phyloP scores from a whole-genome alignment of 2,888 invertebrate species.

The Chalcosyrphus nemorum region DNA sequence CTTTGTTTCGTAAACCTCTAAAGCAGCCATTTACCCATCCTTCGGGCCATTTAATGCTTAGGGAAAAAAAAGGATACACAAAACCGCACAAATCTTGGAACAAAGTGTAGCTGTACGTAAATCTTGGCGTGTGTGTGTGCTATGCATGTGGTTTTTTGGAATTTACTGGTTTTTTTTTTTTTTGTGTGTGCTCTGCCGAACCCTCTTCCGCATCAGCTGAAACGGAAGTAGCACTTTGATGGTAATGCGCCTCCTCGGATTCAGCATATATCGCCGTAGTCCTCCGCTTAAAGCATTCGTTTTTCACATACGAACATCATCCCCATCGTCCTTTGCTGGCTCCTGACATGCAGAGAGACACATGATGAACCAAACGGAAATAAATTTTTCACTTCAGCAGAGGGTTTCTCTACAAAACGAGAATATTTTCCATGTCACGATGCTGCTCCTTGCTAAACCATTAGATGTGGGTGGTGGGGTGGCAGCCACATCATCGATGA shows the following conservation, averaged over 20 bases:
- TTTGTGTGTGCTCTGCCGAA: slow-evolving; percentile 46
- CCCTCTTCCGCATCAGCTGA: slow-evolving; percentile 71
- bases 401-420: slow-evolving; percentile 36
- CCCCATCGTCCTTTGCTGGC: not conserved
- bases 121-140: slow-evolving; percentile 9
- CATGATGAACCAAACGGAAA: slow-evolving; percentile 73
- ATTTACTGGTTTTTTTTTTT: slow-evolving; percentile 9
- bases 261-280: slow-evolving; percentile 28
- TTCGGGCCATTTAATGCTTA: not conserved
- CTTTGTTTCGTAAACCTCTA: slow-evolving; percentile 47
- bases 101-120: slow-evolving; percentile 34
- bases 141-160: slow-evolving; percentile 42
- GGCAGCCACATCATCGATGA: slow-evolving; percentile 13
- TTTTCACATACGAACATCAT: slow-evolving; percentile 52
- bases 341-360: slow-evolving; percentile 46
- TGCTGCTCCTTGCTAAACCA: slow-evolving; percentile 52
- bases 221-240: slow-evolving; percentile 72
- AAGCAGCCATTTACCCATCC: slow-evolving; percentile 45
- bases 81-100: slow-evolving; percentile 62
- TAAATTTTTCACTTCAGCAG: slow-evolving; percentile 64
- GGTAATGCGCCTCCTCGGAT: slow-evolving; percentile 61
- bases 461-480: slow-evolving; percentile 27
- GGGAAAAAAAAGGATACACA: slow-evolving; percentile 38
- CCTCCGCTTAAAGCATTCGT: slow-evolving; percentile 36
- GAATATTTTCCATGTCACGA: slow-evolving; percentile 38